phyloP scores from a whole-genome alignment of 2,113 vertebrate genomes.

The Oryzias celebensis region DNA sequence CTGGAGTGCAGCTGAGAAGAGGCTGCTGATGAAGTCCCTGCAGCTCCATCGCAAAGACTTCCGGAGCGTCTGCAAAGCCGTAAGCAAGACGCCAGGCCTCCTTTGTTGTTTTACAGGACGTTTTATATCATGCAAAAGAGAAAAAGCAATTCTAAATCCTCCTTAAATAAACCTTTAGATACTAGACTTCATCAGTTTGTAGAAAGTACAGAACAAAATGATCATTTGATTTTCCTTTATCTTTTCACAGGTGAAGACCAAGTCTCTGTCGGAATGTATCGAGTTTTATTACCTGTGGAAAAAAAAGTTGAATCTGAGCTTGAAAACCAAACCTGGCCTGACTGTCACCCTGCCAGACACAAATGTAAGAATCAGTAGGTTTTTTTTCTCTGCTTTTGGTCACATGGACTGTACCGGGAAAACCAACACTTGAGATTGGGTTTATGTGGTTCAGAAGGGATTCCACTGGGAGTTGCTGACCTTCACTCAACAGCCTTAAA shows the following conservation, averaged over 20 bases:
- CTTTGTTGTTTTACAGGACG: too few relatives aligned
- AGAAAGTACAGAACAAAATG: too few relatives aligned
- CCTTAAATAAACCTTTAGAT: too few relatives aligned
- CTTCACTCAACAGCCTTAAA: too few relatives aligned
- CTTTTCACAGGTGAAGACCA: slow-evolving; percentile 84
- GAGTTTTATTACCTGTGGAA: slow-evolving; percentile 97
- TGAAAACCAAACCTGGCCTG: slow-evolving; percentile 34
- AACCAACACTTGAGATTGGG: too few relatives aligned
- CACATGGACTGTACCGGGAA: too few relatives aligned
- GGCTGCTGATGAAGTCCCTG: slow-evolving; percentile 83
- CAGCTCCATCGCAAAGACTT: slow-evolving; percentile 88
- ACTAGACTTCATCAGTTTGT: too few relatives aligned
- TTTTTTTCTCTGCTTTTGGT: too few relatives aligned
- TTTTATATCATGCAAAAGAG: too few relatives aligned
- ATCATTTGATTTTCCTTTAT: slow-evolving; percentile 7
- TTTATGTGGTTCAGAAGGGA: too few relatives aligned
- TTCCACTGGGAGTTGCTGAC: too few relatives aligned
- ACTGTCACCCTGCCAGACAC: slow-evolving; percentile 34
- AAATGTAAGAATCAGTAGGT: slow-evolving; percentile 24
- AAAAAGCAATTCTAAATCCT: too few relatives aligned
- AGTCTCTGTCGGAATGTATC: slow-evolving; percentile 89
- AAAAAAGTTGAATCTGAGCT: slow-evolving; percentile 81
- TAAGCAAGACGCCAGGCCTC: slow-evolving; percentile 47
- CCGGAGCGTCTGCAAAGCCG: slow-evolving; percentile 85
- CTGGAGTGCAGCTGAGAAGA: slow-evolving; percentile 84